Evolutionary conservation across 2,888 invertebrate species (phyloP).

Genomic region (Gisinianus flammeolus): DNA sequence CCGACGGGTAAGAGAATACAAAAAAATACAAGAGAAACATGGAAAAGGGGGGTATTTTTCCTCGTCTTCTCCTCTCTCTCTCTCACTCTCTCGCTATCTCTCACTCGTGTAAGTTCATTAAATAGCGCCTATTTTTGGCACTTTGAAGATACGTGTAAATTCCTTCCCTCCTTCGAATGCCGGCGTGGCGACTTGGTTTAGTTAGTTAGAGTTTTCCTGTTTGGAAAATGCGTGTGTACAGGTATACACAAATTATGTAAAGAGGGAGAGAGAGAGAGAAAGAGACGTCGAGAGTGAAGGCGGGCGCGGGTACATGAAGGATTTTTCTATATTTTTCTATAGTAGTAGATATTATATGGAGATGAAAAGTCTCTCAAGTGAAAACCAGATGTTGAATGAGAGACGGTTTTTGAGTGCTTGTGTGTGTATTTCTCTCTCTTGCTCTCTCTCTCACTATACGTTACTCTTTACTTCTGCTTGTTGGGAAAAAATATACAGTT

Average conservation of each 20-base stretch:
- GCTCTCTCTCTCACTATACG: background rate
- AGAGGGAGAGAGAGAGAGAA: background rate
- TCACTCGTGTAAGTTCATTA: slow-evolving; percentile 14
- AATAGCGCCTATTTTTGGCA: slow-evolving; percentile 35
- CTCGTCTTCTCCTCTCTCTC: slow-evolving; percentile 5
- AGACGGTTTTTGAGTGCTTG: background rate
- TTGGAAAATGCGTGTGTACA: too few species aligned
- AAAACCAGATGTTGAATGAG: slow-evolving; percentile 35
- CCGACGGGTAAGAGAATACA: slow-evolving; percentile 51
- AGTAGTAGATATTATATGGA: background rate
- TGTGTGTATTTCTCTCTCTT: background rate
- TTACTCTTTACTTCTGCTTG: background rate
- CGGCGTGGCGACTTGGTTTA: background rate
- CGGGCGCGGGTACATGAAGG: background rate
- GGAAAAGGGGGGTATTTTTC: background rate
- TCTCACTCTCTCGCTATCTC: background rate
- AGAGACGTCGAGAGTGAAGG: background rate
- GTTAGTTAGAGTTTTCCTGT: too few species aligned
- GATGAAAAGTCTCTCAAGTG: slow-evolving; percentile 4
- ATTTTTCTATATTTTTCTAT: too few species aligned
- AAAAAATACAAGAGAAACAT: background rate
- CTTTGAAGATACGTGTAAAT: slow-evolving; percentile 20
- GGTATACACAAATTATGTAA: background rate
- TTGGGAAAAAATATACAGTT: background rate
- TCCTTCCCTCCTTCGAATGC: slow-evolving; percentile 8